Evolutionary conservation across 2,797 vertebrate species (phyloP), one percentile per base, ranked within the genome.

Genomic region (Ispidina picta): DNA sequence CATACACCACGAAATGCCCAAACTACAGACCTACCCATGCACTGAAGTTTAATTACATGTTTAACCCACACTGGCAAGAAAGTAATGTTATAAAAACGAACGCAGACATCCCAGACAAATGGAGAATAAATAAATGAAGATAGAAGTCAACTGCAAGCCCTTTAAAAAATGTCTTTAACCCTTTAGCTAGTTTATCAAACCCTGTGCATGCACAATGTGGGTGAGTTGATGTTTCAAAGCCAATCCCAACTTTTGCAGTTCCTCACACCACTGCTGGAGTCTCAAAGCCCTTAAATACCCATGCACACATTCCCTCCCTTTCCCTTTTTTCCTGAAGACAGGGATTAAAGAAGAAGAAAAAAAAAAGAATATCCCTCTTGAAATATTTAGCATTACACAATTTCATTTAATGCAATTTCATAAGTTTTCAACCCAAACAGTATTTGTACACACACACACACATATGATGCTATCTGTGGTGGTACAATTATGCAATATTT

Each of bases 391-490:
- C 1, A 1, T 92, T 91, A 80, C 49, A 74, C 81, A 94, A 90
- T 25, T 86, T 49, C 55, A 60, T 73, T 92, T 73, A 74, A 68
- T 44, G 81, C 55, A 72, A 77, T 81, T 91, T 77, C 59, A 82
- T 78, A 86, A 48, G 83, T 92, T 93, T 89, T 88, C 81, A 95
- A 68, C 85, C 44, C 82, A 83, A 91, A 83, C 43, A 52, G 23
- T 65, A 51, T 74, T 81, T 74, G 87, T 69, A 80, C 90, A 75
- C 26, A 86, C 23, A 23, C 16, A 71, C 15, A 51, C 5, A 37
- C 35, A 11, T 11, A 35, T 10, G 82, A 94, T 88, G 43, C 70
- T 66, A 89, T 93, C 93, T 92, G 2, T 55, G 66, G 56, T 63
- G 68, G 76, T 72, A 49, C 21, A 76, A 55, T 93, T 95, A 86